These are phyloP conservation scores for Melanargia galathea DNA, from an alignment of 2,888 invertebrate species.

Conservation along the genomic window DNA sequence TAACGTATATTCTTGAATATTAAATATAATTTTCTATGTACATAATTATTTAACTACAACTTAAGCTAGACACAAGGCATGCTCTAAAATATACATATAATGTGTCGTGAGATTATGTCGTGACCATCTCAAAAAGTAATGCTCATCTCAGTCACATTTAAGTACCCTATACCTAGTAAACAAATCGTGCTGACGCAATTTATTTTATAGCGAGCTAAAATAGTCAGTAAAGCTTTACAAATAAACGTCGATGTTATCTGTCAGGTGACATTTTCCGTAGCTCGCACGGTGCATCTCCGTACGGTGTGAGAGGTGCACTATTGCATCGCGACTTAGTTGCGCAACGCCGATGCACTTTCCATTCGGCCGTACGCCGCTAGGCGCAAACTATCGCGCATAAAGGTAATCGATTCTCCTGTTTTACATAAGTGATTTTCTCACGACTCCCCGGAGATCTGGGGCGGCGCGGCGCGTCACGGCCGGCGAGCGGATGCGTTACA, in stretches of 20 bases:
- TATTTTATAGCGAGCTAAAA: not conserved
- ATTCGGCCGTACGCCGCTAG: slow-evolving; percentile 53
- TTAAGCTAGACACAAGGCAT: not conserved
- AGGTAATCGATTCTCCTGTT: slow-evolving; percentile 76
- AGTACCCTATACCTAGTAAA: slow-evolving; percentile 8
- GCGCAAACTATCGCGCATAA: slow-evolving; percentile 53
- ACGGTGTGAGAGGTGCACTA: slow-evolving; percentile 41
- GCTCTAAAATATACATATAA: slow-evolving; percentile 16
- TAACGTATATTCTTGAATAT: not conserved
- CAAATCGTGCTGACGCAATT: slow-evolving; percentile 10
- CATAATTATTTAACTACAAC: not conserved
- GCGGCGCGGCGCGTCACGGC: slow-evolving; percentile 62
- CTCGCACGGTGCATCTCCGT: slow-evolving; percentile 35
- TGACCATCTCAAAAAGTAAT: slow-evolving; percentile 28
- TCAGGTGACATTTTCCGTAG: slow-evolving; percentile 14
- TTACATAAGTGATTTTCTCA: slow-evolving; percentile 77
- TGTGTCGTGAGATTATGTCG: slow-evolving; percentile 30
- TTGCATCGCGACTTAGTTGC: slow-evolving; percentile 52
- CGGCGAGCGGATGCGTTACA: slow-evolving; percentile 69
- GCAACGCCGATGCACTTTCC: slow-evolving; percentile 73
- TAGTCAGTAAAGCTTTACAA: slow-evolving; percentile 1
- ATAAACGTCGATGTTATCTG: slow-evolving; percentile 18
- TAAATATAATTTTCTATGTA: not conserved
- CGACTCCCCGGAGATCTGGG: slow-evolving; percentile 70
- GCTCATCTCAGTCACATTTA: slow-evolving; percentile 22